phyloP scores from a whole-genome alignment of 2,113 vertebrate species.

The Rhinogobius similis region DNA sequence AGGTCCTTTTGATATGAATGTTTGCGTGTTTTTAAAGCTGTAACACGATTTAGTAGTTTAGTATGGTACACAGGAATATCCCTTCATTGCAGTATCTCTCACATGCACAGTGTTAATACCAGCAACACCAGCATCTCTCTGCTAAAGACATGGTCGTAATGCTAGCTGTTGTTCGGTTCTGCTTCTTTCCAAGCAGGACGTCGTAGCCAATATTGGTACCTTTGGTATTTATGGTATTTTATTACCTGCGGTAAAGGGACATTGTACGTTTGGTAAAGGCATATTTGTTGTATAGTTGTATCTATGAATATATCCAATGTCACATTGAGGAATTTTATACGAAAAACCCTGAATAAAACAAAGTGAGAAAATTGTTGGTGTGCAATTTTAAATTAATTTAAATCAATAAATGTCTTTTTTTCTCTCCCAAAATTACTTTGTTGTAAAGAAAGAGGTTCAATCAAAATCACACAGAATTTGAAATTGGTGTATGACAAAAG shows the following conservation, averaged over 20 bases:
- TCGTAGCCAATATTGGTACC: slow-evolving; percentile 75
- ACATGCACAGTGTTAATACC: slow-evolving; percentile 58
- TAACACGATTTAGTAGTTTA: slow-evolving; percentile 73
- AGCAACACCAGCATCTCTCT: slow-evolving; percentile 71
- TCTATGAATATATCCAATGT: slow-evolving; percentile 77
- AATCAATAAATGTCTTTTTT: too few species aligned
- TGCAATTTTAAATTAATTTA: neutral
- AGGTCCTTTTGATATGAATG: slow-evolving; percentile 72
- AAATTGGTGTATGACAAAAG: neutral
- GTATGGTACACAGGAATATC: slow-evolving; percentile 74
- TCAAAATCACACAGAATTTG: neutral
- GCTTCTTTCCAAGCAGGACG: slow-evolving; percentile 68
- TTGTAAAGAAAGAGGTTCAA: neutral
- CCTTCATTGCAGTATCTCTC: slow-evolving; percentile 53
- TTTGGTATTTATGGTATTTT: slow-evolving; percentile 77
- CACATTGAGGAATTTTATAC: slow-evolving; percentile 73
- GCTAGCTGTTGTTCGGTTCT: slow-evolving; percentile 60
- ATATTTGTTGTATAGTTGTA: slow-evolving; percentile 78
- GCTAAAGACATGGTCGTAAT: slow-evolving; percentile 55
- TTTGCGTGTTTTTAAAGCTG: slow-evolving; percentile 63
- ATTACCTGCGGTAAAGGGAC: slow-evolving; percentile 71
- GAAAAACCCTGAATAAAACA: slow-evolving; percentile 71
- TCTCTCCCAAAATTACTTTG: too few species aligned
- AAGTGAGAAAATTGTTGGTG: slow-evolving; percentile 42
- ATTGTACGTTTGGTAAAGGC: slow-evolving; percentile 75